phyloP scores from a whole-genome alignment of 1,140 invertebrate species.

The Halictus rubicundus region DNA sequence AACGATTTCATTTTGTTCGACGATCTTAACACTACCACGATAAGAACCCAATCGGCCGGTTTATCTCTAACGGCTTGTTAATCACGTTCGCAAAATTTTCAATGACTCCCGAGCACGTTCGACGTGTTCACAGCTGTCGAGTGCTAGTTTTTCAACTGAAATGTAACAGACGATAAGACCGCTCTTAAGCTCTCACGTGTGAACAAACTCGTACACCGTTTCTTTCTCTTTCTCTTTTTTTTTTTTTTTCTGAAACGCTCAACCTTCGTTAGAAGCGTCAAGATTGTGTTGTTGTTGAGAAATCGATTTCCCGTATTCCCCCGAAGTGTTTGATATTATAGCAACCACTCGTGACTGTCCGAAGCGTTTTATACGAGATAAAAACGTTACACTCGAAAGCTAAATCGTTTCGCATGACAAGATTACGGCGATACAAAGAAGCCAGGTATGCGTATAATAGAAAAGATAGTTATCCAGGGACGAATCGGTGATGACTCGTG shows the following conservation, averaged over 20 bases:
- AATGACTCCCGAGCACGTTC: neutral
- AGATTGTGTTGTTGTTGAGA: too few species aligned
- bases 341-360: too few species aligned
- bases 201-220: neutral
- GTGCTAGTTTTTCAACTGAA: neutral
- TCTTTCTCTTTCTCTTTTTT: too few species aligned
- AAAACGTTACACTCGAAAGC: too few species aligned
- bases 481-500: neutral
- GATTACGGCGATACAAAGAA: neutral
- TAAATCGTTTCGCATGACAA: too few species aligned
- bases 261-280: too few species aligned
- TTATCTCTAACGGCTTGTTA: neutral
- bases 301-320: too few species aligned
- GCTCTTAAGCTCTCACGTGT: too few species aligned
- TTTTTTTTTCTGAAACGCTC: too few species aligned
- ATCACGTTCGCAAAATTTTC: neutral
- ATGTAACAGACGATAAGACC: neutral
- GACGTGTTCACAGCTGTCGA: neutral
- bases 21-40: neutral
- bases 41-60: neutral
- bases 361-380: too few species aligned
- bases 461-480: neutral
- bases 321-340: too few species aligned
- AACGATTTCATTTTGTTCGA: neutral
- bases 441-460: conserved; percentile 7